Conservation (phyloP, 2,113 vertebrate species). For the Rhea pennata region DNA sequence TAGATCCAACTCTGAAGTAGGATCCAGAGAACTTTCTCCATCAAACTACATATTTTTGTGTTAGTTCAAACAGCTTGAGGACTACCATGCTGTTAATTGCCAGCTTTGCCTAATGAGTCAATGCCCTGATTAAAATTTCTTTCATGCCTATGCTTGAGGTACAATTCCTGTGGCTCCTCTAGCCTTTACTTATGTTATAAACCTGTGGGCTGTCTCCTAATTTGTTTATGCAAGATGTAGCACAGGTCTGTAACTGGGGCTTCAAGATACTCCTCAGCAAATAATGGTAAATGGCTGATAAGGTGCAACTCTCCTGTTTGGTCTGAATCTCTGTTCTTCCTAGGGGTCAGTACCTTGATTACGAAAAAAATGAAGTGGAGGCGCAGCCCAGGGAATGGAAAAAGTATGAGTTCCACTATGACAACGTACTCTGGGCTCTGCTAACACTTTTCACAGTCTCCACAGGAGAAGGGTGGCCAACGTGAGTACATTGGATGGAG, state of each 20-base stretch:
- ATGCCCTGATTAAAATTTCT: not conserved
- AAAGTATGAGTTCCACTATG: slow-evolving; percentile 96
- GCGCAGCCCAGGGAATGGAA: slow-evolving; percentile 92
- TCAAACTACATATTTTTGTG: not conserved
- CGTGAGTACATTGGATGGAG: slow-evolving; percentile 77
- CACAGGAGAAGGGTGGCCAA: slow-evolving; percentile 96
- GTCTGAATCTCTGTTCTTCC: not conserved
- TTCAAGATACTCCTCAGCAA: not conserved
- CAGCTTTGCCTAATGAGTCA: not conserved
- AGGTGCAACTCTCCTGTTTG: not conserved
- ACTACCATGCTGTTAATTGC: not conserved
- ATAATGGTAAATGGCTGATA: not conserved
- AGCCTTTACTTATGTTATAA: not conserved
- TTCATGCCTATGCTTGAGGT: not conserved
- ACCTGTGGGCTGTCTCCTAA: not conserved
- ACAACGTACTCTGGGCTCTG: slow-evolving; percentile 97
- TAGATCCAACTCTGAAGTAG: not conserved
- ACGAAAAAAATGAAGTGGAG: slow-evolving; percentile 87
- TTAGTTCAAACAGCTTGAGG: not conserved
- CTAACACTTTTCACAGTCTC: slow-evolving; percentile 96
- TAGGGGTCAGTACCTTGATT: slow-evolving; percentile 94
- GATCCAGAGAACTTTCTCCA: not conserved
- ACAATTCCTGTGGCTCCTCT: not conserved
- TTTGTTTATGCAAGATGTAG: not conserved
- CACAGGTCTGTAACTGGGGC: not conserved